Evolutionary conservation across 2,797 vertebrate genomes (phyloP), one percentile per base, ranked within the genome.

Genomic region (Serranus cabrilla): DNA sequence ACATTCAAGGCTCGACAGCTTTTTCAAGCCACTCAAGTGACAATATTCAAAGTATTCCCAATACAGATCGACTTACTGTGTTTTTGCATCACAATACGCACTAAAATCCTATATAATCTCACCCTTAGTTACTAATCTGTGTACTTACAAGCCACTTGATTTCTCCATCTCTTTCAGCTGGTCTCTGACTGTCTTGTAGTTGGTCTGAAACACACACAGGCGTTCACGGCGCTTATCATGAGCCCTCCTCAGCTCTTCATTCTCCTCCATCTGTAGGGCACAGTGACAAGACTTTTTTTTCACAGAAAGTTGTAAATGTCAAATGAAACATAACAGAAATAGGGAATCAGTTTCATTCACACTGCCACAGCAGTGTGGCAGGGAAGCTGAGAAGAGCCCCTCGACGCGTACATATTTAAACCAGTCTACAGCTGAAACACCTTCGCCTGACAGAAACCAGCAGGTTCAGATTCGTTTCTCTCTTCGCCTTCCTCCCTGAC

Each of bases 101-200:
- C 5, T 34, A 7, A 7, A 34, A 34, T 34, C 34, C 34, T 34
- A 34, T 7, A 34, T 34, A 4, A 34, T 34, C 34, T 7, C 34
- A 34, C 34, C 34, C 6, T 27, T 27, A 27, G 1, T 17, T 14
- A 46, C 40, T 47, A 23, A 63, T 68, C 8, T 0, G 23, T 39
- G 76, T 95, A 96, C 97, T 96, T 90, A 99, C 96, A 89, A 84
- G 92, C 91, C 91, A 83, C 89, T 87, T 2, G 84, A 86, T 84
- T 95, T 96, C 81, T 98, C 95, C 82, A 92, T 90, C 81, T 96
- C 95, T 80, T 95, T 97, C 89, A 97, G 94, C 85, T 97, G 97
- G 70, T 96, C 95, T 93, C 94, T 96, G 77, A 97, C 82, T 45
- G 89, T 90, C 90, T 93, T 97, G 94, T 96, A 97, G 96, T 95